Base-by-base conservation (phyloP, 2,797 vertebrate species). In the Pangasius krempfi region DNA sequence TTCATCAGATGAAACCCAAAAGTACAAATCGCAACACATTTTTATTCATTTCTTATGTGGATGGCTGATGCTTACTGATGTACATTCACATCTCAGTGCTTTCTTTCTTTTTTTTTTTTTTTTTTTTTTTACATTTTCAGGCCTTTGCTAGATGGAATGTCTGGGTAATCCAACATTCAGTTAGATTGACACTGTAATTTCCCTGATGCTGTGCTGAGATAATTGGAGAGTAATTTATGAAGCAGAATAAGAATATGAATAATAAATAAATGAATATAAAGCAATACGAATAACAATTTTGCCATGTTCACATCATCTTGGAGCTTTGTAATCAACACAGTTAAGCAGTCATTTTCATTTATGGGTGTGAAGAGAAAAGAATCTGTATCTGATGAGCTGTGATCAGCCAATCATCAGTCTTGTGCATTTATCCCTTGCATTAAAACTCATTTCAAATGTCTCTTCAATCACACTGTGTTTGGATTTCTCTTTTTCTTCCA, bases 401-500 rank as follows among this genome's bases (percentile, higher is more conserved):
- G 56, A 81, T 81, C 79, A 60, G 47, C 13, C 73, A 76, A 56
- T 80, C 33, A 54, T 76, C 40, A 44, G 52, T 82, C 72, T 52
- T 88, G 25, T 78, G 81, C 30, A 78, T 84, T 75, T 80, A 80
- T 52, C 62, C 83, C 27, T 80, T 85, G 83, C 87, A 88, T 88
- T 88, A 88, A 88, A 88, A 88, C 70, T 56, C 56, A 40, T 84
- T 37, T 68, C 22, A 85, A 47, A 70, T 68, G 44, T 62, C 47
- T 54, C 80, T 64, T 84, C 54, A 40, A 22, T 47, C 58, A 84
- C 20, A 54, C 14, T 85, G 73, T 68, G 44, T 33, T 60, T 84
- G 66, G 25, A 84, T 82, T 44, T 68, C 5, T n/a, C 54, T 52
- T 84, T 64, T 88, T 30, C 73, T 25, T 66, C 5, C 22, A 83